Conservation (phyloP, 2,888 invertebrate genomes). For the Deilephila elpenor region DNA sequence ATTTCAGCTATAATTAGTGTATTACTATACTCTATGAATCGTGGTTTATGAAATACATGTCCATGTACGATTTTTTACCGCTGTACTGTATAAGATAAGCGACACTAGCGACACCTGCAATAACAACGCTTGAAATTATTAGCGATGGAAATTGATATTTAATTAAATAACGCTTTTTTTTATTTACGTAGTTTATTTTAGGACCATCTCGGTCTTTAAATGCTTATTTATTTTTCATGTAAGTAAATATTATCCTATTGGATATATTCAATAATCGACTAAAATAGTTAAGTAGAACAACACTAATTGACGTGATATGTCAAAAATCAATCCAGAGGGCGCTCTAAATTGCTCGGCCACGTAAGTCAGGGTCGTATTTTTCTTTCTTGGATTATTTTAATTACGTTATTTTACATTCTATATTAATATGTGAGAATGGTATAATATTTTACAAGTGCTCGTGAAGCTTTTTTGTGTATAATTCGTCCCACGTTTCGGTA, state of each 20-base stretch:
- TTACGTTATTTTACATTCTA: constrained; percentile 67
- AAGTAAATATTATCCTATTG: background rate
- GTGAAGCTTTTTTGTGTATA: constrained; percentile 64
- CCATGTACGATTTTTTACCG: no score
- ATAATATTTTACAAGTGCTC: constrained; percentile 63
- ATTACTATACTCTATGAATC: no score
- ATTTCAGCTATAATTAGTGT: no score
- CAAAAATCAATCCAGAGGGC: constrained; percentile 81
- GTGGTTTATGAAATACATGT: no score
- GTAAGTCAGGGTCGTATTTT: constrained; percentile 84
- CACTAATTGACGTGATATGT: constrained; percentile 61
- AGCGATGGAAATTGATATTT: background rate
- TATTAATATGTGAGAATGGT: constrained; percentile 76
- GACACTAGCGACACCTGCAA: background rate
- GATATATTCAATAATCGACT: constrained; percentile 13
- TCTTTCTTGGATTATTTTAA: constrained; percentile 70
- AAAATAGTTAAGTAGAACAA: constrained; percentile 1
- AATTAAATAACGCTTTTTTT: no score
- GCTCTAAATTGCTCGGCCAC: constrained; percentile 81
- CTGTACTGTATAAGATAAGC: background rate
- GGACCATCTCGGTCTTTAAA: no score
- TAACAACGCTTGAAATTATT: background rate
- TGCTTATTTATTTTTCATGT: no score
- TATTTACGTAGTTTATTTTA: no score
- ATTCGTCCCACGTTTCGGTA: constrained; percentile 62